Evolutionary conservation across 2,888 invertebrate genomes (phyloP).

Genomic region (Lithophane semibrunnea): DNA sequence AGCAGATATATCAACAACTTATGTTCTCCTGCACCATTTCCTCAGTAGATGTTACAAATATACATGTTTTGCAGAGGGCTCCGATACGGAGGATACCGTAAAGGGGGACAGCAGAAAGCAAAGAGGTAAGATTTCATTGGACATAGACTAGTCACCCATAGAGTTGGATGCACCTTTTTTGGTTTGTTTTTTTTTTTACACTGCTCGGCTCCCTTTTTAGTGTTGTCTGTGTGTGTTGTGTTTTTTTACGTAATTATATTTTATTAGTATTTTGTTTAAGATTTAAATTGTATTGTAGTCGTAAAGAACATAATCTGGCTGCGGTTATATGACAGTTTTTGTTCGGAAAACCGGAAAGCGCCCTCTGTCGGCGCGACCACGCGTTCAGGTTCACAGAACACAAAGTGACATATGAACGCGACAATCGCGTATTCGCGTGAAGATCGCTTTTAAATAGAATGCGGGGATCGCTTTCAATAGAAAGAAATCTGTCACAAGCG

Average conservation of each 20-base stretch:
- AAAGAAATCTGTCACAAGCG: not conserved
- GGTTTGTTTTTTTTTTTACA: constrained; percentile 7
- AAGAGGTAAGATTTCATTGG: constrained; percentile 78
- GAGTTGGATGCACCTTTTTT: constrained; percentile 49
- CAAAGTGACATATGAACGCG: too few relatives aligned
- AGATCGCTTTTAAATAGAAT: too few relatives aligned
- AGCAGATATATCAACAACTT: constrained; percentile 42
- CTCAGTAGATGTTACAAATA: constrained; percentile 79
- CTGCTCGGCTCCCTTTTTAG: constrained; percentile 66
- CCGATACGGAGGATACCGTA: constrained; percentile 87
- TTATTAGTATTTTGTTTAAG: not conserved
- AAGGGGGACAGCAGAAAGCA: constrained; percentile 85
- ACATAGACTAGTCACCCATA: constrained; percentile 37
- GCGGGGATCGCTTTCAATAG: too few relatives aligned
- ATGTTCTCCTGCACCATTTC: constrained; percentile 60
- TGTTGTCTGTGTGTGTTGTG: constrained; percentile 33
- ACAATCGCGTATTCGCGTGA: too few relatives aligned
- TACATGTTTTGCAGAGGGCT: constrained; percentile 87
- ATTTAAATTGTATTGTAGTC: not conserved
- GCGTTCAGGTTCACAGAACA: too few relatives aligned
- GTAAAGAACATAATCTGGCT: not conserved
- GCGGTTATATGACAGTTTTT: too few relatives aligned
- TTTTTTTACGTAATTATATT: not conserved
- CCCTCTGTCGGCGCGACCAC: too few relatives aligned
- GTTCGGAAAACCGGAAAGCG: too few relatives aligned